A percentile compares a stretch with the other conserved stretches of the same genome.
phyloP scores from a whole-genome alignment of 2,113 vertebrate species.

The Holacanthus passer region DNA sequence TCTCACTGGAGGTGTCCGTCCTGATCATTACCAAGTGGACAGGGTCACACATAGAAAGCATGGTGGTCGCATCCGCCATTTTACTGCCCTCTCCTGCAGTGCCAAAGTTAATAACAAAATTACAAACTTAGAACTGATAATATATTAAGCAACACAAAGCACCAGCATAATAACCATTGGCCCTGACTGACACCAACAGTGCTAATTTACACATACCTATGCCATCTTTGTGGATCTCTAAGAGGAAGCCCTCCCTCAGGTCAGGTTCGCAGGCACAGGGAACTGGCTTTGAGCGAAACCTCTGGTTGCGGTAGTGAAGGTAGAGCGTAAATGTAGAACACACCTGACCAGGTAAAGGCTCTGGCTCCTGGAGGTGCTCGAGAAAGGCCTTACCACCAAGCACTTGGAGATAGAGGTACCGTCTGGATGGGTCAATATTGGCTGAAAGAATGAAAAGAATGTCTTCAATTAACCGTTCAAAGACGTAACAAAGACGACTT shows the following conservation, averaged over 20 bases:
- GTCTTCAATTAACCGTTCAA: not conserved
- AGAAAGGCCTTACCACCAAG: slow-evolving; percentile 97
- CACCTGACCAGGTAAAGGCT: slow-evolving; percentile 92
- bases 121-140: not conserved
- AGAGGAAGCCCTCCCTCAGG: slow-evolving; percentile 93
- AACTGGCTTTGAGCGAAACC: slow-evolving; percentile 95
- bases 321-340: slow-evolving; percentile 94
- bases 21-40: slow-evolving; percentile 95
- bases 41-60: slow-evolving; percentile 96
- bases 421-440: slow-evolving; percentile 91
- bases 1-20: slow-evolving; percentile 92
- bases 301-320: slow-evolving; percentile 96
- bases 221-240: slow-evolving; percentile 92
- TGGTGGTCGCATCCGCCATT: slow-evolving; percentile 92
- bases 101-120: not conserved
- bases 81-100: slow-evolving; percentile 90
- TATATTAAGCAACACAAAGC: not conserved
- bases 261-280: slow-evolving; percentile 97
- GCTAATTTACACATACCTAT: slow-evolving; percentile 80
- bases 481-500: not conserved
- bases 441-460: slow-evolving; percentile 82
- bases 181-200: not conserved
- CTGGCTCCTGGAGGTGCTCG: slow-evolving; percentile 95
- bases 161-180: not conserved
- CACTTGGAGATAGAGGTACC: slow-evolving; percentile 96